Base-by-base conservation (phyloP, 2,113 vertebrate genomes). In the Scortum barcoo region DNA sequence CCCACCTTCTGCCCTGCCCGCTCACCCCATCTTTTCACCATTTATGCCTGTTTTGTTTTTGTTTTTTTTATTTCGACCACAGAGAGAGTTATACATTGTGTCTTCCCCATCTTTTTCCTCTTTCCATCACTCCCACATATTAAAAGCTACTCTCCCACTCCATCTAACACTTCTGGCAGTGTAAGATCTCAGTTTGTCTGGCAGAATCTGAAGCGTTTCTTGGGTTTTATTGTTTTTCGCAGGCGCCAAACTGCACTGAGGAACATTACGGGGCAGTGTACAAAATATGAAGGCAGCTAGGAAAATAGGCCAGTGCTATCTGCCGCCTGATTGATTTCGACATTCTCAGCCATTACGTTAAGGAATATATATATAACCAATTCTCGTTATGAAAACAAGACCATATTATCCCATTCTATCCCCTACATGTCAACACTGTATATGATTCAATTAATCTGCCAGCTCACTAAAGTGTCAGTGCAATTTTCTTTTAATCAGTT, bases 101-200 rank as follows among this genome's bases (percentile, higher is more conserved):
- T 85, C 75, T 58, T 72, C 28, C 28, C 53, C 28, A 14, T 65
- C 62, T 81, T 65, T 86, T 54, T 80, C 51, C 51, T 75, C 58
- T 74, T 70, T 74, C 68, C 66, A 28, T 76, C 74, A 44, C 76
- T 80, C 78, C 76, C 78, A 86, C 86, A 81, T 70, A 36, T 58
- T 62, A 24, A 77, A 77, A 73, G 38, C 76, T 66, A 36, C 79
- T 61, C 73, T 67, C 78, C 69, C 54, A 77, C 72, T 89, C 81
- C 68, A 69, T 30, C 60, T 83, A 63, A 83, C 85, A 86, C 80
- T 73, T 86, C 28, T 78, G 46, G 28, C 51, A 38, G 61, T 17
- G 72, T 57, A 84, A 83, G 70, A 72, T 83, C 72, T 63, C 62
- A 69, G 40, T 70, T 74, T 84, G 26, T 68, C 69, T 76, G 84